Conservation (phyloP, 2,888 invertebrate species). For the Tenthredo mesomela region DNA sequence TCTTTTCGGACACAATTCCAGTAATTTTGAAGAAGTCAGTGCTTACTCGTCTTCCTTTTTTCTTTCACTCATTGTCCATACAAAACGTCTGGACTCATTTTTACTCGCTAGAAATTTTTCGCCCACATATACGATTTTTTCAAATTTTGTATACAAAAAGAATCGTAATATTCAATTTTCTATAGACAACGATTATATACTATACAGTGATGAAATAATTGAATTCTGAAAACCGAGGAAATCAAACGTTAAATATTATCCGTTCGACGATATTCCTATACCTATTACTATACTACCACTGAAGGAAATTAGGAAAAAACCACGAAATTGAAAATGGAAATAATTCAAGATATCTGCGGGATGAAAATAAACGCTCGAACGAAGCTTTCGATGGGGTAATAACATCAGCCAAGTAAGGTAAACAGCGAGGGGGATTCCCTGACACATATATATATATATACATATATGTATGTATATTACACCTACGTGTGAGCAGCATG, state of each 20-base stretch:
- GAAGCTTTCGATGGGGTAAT: not conserved
- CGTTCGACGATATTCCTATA: not conserved
- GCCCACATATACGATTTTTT: not conserved
- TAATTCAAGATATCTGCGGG: not conserved
- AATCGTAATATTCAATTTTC: not conserved
- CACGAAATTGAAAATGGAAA: not conserved
- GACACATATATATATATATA: not conserved
- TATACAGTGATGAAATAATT: not conserved
- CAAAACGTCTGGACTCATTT: not conserved
- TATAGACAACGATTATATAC: not conserved
- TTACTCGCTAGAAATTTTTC: too few relatives aligned
- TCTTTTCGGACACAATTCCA: constrained; percentile 35
- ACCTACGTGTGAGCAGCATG: not conserved
- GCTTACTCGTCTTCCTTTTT: not conserved
- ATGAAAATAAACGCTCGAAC: not conserved
- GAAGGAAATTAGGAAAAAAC: not conserved
- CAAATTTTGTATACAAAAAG: constrained; percentile 8
- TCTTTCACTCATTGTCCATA: not conserved
- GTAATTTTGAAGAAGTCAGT: constrained; percentile 41
- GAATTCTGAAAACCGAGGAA: not conserved
- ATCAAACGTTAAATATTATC: not conserved
- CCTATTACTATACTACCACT: too few relatives aligned
- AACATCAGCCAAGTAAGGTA: not conserved
- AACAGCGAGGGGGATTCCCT: not conserved
- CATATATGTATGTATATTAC: not conserved